A percentile compares a stretch with the other conserved stretches of the same genome.
These are phyloP conservation scores for Synchiropus splendidus DNA, from an alignment of 2,113 vertebrate species.

Conservation along the genomic window DNA sequence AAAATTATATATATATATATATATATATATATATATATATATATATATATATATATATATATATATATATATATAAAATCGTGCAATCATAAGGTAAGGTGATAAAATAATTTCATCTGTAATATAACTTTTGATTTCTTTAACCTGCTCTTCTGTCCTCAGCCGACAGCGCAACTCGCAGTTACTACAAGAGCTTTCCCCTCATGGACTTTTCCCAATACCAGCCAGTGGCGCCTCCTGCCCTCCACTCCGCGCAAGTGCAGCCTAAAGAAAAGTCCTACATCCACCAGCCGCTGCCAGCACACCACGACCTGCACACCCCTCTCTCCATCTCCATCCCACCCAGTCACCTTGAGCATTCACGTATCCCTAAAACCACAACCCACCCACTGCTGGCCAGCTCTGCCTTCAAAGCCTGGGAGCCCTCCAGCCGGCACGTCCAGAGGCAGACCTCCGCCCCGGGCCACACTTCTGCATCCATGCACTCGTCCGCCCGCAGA, in stretches of 20 bases:
- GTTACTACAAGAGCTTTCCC: constrained; percentile 78
- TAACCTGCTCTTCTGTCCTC: constrained; percentile 1
- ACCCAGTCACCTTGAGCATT: constrained; percentile 58
- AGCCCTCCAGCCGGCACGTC: constrained; percentile 51
- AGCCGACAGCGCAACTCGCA: constrained; percentile 66
- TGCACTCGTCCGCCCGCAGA: constrained; percentile 49
- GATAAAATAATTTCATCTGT: too few relatives aligned
- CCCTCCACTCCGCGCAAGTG: constrained; percentile 57
- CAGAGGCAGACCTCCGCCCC: constrained; percentile 62
- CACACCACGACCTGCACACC: constrained; percentile 57
- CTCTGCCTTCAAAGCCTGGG: constrained; percentile 69
- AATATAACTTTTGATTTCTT: too few relatives aligned
- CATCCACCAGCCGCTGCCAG: constrained; percentile 51
- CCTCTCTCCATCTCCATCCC: constrained; percentile 67
- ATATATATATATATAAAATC: too few relatives aligned
- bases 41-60: too few relatives aligned
- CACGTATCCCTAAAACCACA: constrained; percentile 62
- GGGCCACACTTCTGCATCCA: constrained; percentile 30
- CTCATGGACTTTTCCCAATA: constrained; percentile 66
- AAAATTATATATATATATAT: too few relatives aligned
- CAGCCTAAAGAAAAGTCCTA: constrained; percentile 66
- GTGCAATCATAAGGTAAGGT: too few relatives aligned
- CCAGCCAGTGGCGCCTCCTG: constrained; percentile 41
- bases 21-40: too few relatives aligned
- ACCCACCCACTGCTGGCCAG: constrained; percentile 56